Percentiles rank a stretch among this genome's conserved stretches.
phyloP scores from a whole-genome alignment of 2,888 invertebrate genomes.

The Chloromyia formosa region DNA sequence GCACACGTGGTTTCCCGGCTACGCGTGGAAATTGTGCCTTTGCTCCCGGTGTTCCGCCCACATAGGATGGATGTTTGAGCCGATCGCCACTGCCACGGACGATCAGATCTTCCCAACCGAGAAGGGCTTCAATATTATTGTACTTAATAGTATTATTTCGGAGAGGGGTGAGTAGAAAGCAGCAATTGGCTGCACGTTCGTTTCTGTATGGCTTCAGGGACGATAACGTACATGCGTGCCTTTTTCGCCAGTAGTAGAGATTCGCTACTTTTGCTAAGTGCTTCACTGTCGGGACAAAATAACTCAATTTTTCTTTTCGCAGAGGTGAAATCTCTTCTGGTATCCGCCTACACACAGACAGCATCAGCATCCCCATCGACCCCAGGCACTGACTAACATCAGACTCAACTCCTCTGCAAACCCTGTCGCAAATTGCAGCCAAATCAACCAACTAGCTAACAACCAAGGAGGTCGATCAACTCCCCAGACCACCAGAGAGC shows the following conservation, averaged over 20 bases:
- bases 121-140: conserved; percentile 60
- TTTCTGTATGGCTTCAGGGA: not conserved
- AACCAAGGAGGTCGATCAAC: not conserved
- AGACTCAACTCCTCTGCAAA: not conserved
- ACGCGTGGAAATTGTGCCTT: conserved; percentile 70
- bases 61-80: conserved; percentile 72
- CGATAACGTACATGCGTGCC: not conserved
- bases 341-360: conserved; percentile 23
- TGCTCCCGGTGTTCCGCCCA: conserved; percentile 71
- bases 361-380: not conserved
- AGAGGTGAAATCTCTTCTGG: conserved; percentile 36
- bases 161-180: conserved; percentile 58
- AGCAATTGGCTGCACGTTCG: too few species aligned
- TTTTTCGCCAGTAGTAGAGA: too few species aligned
- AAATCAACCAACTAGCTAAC: not conserved
- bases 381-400: conserved; percentile 9
- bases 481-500: not conserved
- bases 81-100: conserved; percentile 56
- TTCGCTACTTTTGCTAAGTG: too few species aligned
- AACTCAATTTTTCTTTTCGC: not conserved
- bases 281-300: too few species aligned
- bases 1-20: conserved; percentile 74
- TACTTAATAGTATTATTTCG: conserved; percentile 57
- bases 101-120: conserved; percentile 55
- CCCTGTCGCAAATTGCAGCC: not conserved